Evolutionary conservation across 2,797 vertebrate genomes (phyloP).

Genomic region (Hydrocynus forskahlii): DNA sequence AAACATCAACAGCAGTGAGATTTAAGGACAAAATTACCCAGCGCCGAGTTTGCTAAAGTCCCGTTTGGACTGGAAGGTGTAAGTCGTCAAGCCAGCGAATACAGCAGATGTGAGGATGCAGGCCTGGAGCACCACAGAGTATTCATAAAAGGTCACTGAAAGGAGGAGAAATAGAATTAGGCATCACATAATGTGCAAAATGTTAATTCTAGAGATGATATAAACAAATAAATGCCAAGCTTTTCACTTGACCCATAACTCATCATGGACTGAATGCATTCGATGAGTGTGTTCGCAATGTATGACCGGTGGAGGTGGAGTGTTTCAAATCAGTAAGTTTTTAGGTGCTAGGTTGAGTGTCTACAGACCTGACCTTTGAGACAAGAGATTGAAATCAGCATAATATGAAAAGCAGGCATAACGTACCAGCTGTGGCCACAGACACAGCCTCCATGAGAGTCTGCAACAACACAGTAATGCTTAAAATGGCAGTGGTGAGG

Average conservation of each 20-base stretch:
- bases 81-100: conserved; percentile 87
- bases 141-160: conserved; percentile 91
- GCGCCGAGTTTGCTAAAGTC: conserved; percentile 95
- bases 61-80: conserved; percentile 92
- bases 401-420: too few relatives aligned
- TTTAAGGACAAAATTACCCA: conserved; percentile 73
- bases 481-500: background rate
- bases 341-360: background rate
- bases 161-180: conserved; percentile 4
- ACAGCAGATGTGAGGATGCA: conserved; percentile 89
- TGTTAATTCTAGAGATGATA: too few relatives aligned
- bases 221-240: background rate
- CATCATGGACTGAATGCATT: background rate
- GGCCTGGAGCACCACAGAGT: conserved; percentile 86
- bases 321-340: background rate
- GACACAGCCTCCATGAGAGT: conserved; percentile 89
- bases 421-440: conserved; percentile 86
- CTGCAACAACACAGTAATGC: conserved; percentile 71
- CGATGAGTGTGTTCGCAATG: background rate
- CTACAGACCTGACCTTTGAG: background rate
- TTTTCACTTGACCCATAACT: background rate
- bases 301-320: background rate
- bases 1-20: background rate
- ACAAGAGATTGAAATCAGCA: background rate
- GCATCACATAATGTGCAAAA: background rate